Conservation (phyloP, 2,113 vertebrate genomes). For the Hyaena hyaena region DNA sequence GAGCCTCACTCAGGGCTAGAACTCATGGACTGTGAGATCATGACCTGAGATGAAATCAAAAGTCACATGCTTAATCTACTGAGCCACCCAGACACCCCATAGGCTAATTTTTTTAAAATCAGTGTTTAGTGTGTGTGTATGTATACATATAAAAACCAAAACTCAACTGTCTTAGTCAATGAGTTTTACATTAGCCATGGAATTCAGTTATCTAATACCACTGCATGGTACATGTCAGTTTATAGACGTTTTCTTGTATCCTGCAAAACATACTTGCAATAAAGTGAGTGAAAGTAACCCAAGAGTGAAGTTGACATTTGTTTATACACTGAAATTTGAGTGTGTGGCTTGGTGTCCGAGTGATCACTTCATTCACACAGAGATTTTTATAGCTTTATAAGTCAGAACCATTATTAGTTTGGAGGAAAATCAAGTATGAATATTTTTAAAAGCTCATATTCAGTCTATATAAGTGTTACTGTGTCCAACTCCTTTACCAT, state of each 20-base stretch:
- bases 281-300: slow-evolving; percentile 14
- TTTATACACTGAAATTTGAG: slow-evolving; percentile 48
- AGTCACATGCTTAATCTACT: no score
- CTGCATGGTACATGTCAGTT: background rate
- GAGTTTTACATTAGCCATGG: background rate
- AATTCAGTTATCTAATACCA: background rate
- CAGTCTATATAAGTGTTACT: background rate
- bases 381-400: background rate
- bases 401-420: background rate
- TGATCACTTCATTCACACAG: background rate
- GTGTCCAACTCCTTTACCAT: background rate
- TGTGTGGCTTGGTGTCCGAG: background rate
- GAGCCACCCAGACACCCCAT: no score
- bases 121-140: background rate
- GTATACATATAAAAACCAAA: background rate
- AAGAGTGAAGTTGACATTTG: background rate
- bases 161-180: background rate
- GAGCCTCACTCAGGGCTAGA: no score
- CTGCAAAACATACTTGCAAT: slow-evolving; percentile 31
- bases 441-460: slow-evolving; percentile 45
- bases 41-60: no score
- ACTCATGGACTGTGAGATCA: no score
- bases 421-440: slow-evolving; percentile 18
- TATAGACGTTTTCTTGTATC: background rate
- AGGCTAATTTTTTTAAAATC: background rate